Conservation (phyloP, 2,888 invertebrate genomes). For the Mimachlamys varia region DNA sequence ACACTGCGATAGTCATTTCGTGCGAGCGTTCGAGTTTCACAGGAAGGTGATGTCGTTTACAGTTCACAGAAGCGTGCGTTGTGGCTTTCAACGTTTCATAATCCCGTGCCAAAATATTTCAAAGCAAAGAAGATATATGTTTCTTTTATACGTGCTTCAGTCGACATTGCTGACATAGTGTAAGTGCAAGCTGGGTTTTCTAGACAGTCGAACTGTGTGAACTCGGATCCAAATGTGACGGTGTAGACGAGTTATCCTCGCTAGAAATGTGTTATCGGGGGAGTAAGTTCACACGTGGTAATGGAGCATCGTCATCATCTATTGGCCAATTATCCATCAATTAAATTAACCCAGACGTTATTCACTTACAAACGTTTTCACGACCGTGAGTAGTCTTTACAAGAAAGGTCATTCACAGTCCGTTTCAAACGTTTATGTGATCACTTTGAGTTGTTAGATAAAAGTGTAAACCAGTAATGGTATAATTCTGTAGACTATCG, state of each 20-base stretch:
- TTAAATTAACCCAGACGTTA: conserved; percentile 11
- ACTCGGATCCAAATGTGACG: neutral
- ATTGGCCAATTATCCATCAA: neutral
- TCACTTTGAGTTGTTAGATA: conserved; percentile 31
- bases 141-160: conserved; percentile 5
- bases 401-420: neutral
- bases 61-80: neutral
- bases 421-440: conserved; percentile 14
- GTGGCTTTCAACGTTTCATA: neutral
- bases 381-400: neutral
- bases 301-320: neutral
- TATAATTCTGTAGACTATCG: neutral
- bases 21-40: neutral
- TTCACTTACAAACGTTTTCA: neutral
- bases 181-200: neutral
- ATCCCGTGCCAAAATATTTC: conserved; percentile 20
- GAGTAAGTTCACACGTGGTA: conserved; percentile 27
- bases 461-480: neutral
- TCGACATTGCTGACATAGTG: neutral
- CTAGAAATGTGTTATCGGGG: conserved; percentile 6
- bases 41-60: too few relatives aligned
- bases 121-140: conserved; percentile 34
- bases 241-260: neutral
- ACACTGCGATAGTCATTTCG: neutral
- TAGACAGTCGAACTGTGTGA: neutral